Evolutionary conservation across 2,113 vertebrate species (phyloP).

Genomic region (Pipa parva): DNA sequence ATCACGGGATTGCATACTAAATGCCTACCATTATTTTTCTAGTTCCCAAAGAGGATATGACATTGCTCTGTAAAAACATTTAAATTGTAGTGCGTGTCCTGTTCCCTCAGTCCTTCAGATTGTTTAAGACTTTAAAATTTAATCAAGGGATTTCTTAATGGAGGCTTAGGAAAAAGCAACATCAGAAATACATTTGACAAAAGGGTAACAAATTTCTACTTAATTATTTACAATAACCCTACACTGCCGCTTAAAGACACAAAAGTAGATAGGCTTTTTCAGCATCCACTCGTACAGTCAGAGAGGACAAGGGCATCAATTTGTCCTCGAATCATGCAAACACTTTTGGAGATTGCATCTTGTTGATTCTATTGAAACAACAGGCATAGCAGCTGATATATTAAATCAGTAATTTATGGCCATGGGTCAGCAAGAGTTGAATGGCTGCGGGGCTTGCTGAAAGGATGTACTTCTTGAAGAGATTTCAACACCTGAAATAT

Average conservation of each 20-base stretch:
- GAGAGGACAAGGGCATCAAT: conserved; percentile 72
- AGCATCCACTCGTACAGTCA: conserved; percentile 59
- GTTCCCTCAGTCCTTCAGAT: conserved; percentile 69
- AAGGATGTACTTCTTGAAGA: conserved; percentile 59
- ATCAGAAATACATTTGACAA: conserved; percentile 79
- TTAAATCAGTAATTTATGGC: conserved; percentile 67
- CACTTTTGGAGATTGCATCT: conserved; percentile 69
- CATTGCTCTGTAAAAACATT: conserved; percentile 67
- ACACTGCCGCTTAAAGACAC: conserved; percentile 65
- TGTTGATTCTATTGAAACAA: conserved; percentile 78
- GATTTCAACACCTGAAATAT: conserved; percentile 57
- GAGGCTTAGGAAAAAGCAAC: conserved; percentile 65
- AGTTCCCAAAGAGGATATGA: conserved; percentile 73
- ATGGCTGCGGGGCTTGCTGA: conserved; percentile 54
- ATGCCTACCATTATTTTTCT: conserved; percentile 60
- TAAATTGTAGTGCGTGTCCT: conserved; percentile 60
- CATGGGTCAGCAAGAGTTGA: conserved; percentile 65
- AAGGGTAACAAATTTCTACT: conserved; percentile 78
- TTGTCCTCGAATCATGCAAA: conserved; percentile 65
- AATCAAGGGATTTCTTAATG: conserved; percentile 83
- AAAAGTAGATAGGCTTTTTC: conserved; percentile 58
- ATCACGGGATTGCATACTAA: conserved; percentile 60
- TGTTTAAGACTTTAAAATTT: conserved; percentile 85
- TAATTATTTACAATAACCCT: conserved; percentile 80
- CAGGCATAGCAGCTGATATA: conserved; percentile 60